Conservation (phyloP, 2,113 vertebrate species). For the Galeopterus variegatus region DNA sequence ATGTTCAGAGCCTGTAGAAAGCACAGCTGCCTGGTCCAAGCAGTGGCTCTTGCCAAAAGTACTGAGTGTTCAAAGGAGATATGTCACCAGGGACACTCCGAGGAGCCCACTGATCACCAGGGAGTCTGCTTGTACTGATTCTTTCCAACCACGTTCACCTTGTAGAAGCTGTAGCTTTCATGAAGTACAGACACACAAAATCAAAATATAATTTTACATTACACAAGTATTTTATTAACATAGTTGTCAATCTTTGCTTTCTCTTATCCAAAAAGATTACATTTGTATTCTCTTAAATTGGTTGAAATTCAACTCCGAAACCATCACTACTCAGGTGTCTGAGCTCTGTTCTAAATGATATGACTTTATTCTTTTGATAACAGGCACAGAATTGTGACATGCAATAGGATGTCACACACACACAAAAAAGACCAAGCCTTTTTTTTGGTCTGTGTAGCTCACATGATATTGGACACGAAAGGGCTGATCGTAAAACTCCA, state of each 20-base stretch:
- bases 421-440: too few relatives aligned
- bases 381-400: neutral
- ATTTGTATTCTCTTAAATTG: neutral
- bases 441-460: neutral
- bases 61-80: slow-evolving; percentile 80
- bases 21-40: slow-evolving; percentile 68
- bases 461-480: neutral
- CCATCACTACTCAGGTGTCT: neutral
- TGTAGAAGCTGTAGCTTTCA: slow-evolving; percentile 13
- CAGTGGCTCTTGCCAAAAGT: slow-evolving; percentile 67
- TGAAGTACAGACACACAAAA: neutral
- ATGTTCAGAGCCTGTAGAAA: slow-evolving; percentile 79
- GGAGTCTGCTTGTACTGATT: slow-evolving; percentile 47
- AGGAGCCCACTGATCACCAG: slow-evolving; percentile 72
- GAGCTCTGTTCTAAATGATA: neutral
- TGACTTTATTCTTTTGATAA: slow-evolving; percentile 4
- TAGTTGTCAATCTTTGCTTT: neutral
- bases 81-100: slow-evolving; percentile 75
- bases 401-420: neutral
- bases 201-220: neutral
- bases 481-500: neutral
- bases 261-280: neutral
- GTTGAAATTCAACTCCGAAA: slow-evolving; percentile 4
- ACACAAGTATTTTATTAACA: slow-evolving; percentile 11
- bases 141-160: slow-evolving; percentile 48